Percentiles rank a stretch among this genome's conserved stretches.
phyloP scores from a whole-genome alignment of 2,797 vertebrate genomes.

The Pyrrhura leucotis region DNA sequence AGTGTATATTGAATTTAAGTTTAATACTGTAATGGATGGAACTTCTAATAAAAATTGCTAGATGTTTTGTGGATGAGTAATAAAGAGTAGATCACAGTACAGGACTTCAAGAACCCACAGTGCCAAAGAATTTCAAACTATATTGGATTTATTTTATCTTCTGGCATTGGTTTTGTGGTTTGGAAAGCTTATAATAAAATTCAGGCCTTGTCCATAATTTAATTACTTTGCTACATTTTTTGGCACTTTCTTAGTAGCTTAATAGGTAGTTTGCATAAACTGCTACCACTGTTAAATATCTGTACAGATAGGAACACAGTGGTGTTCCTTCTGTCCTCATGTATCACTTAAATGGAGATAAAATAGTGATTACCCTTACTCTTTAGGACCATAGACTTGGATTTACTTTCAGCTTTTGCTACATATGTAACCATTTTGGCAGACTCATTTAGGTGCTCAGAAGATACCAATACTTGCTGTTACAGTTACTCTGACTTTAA shows the following conservation, averaged over 20 bases:
- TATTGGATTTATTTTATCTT: conserved; percentile 11
- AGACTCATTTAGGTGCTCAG: conserved; percentile 33
- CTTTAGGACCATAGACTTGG: conserved; percentile 46
- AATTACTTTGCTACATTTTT: conserved; percentile 53
- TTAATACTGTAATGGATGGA: conserved; percentile 62
- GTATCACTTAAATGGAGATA: conserved; percentile 69
- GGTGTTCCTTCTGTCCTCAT: conserved; percentile 55
- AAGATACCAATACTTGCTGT: background rate
- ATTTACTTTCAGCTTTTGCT: conserved; percentile 52
- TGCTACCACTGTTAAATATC: conserved; percentile 37
- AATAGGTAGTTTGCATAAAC: conserved; percentile 67
- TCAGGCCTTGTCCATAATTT: conserved; percentile 34
- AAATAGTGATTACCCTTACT: conserved; percentile 62
- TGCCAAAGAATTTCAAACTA: conserved; percentile 5
- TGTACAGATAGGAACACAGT: conserved; percentile 1
- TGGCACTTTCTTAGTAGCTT: conserved; percentile 38
- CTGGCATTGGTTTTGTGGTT: conserved; percentile 30
- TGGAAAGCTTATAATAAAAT: conserved; percentile 29
- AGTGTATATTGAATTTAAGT: conserved; percentile 57
- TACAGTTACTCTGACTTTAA: background rate
- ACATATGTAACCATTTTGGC: conserved; percentile 46
- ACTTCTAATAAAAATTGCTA: conserved; percentile 57
- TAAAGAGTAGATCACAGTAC: conserved; percentile 30
- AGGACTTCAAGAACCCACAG: background rate
- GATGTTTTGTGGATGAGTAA: conserved; percentile 52